These are phyloP conservation scores for Neomorphus geoffroyi DNA, from an alignment of 2,797 vertebrate species.

Conservation along the genomic window DNA sequence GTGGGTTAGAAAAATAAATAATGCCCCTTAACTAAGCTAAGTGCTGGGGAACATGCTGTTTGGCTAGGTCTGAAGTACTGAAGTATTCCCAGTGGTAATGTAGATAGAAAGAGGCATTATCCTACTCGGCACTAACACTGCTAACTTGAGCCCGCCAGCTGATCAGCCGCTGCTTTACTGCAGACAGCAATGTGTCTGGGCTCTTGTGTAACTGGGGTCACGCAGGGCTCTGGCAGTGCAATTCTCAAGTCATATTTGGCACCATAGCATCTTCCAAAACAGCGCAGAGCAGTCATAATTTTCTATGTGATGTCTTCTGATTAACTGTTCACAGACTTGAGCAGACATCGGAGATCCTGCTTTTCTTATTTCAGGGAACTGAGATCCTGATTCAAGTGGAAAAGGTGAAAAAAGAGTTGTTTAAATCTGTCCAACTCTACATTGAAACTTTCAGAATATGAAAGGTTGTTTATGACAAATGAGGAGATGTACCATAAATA, in stretches of 20 bases:
- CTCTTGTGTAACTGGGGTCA: conserved; percentile 12
- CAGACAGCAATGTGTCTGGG: background rate
- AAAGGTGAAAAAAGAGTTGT: background rate
- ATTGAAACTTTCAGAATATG: background rate
- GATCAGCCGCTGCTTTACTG: background rate
- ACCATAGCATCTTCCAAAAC: background rate
- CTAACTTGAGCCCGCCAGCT: background rate
- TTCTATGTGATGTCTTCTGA: background rate
- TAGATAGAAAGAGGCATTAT: rapidly evolving
- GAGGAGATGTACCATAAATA: background rate
- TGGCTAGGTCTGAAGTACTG: background rate
- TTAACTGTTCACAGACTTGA: background rate
- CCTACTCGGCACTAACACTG: background rate
- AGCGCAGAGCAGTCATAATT: background rate
- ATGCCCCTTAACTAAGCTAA: background rate
- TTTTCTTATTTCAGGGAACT: background rate
- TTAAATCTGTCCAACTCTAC: background rate
- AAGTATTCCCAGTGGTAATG: background rate
- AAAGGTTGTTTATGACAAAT: background rate
- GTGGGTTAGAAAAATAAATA: background rate
- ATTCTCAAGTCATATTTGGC: conserved; percentile 24
- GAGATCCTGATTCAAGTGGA: background rate
- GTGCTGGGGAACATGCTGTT: background rate
- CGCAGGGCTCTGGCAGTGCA: background rate
- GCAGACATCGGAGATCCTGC: background rate